Base-by-base conservation (phyloP, 2,113 vertebrate species). In the Muscicapa adusta region DNA sequence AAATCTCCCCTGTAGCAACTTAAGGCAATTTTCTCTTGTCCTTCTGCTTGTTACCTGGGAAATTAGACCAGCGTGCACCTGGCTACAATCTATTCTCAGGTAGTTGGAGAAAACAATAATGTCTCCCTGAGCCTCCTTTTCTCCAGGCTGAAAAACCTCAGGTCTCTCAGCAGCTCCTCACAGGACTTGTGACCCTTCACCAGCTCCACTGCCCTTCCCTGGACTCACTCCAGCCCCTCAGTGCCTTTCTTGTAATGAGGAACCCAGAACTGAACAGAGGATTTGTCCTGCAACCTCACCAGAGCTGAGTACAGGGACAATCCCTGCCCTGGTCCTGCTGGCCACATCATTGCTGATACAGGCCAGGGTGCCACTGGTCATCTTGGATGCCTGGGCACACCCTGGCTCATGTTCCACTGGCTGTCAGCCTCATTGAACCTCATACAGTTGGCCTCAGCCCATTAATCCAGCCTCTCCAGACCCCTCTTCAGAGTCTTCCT, bases 251-350 rank as follows among this genome's bases (percentile, higher is more conserved):
- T 12, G 11, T 6, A 47, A 8, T 47, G 45, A 47, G 45, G 45
- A 22, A 18, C 45, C 45, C 45, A 23, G 11, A 47, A 47, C 45
- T 47, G 22, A 12, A 47, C 22, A 23, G 45, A 40, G 13, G 13
- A 40, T 40, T 40, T 40, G 40, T 40, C 40, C 40, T 40, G 40
- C 13, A 14, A 40, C 16, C 54, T 83, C 72, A 57, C 36, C 16
- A 47, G 42, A 33, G 60, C 47, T 0, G 0, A 56, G 9, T 56
- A 22, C 28, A 56, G 24, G 42, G 4, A 34, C 2, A 5, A 22
- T 40, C 12, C 17, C 42, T 57, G n/a, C 48, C 85, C 40, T 47
- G 45, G 10, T 23, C 45, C 45, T 20, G 45, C 19, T 47, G 45
- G 45, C 45, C 45, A 47, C 45, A 47, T 11, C 20, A 12, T 47